Percentiles rank a stretch among this genome's conserved stretches.
These are phyloP conservation scores for Amblyopsis hoosieri DNA, from an alignment of 2,797 vertebrate genomes.

Conservation along the genomic window DNA sequence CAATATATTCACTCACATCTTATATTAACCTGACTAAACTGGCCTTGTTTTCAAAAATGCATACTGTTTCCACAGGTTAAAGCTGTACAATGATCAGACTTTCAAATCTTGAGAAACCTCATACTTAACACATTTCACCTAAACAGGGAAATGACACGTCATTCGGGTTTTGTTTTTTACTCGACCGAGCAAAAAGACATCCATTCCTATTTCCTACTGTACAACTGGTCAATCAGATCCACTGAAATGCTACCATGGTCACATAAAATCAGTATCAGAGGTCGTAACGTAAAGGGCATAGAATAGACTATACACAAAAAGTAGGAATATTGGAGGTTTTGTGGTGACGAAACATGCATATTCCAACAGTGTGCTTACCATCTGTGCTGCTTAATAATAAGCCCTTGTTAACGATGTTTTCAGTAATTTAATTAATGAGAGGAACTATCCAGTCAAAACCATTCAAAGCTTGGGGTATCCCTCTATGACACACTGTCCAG, in stretches of 20 bases:
- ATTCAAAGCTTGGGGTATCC: conserved; percentile 31
- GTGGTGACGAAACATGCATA: conserved; percentile 49
- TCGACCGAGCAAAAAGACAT: conserved; percentile 16
- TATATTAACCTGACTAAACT: conserved; percentile 61
- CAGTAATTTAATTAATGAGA: conserved; percentile 35
- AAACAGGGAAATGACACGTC: conserved; percentile 42
- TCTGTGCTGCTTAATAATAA: conserved; percentile 51
- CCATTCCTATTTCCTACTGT: conserved; percentile 63
- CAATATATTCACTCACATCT: conserved; percentile 60
- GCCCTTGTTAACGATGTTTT: conserved; percentile 63
- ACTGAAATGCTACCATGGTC: conserved; percentile 64
- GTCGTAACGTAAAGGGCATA: conserved; percentile 36
- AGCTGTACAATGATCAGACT: conserved; percentile 62
- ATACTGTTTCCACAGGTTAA: conserved; percentile 66
- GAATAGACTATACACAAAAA: conserved; percentile 51
- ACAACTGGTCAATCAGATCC: conserved; percentile 67
- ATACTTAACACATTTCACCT: conserved; percentile 53
- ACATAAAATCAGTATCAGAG: conserved; percentile 48
- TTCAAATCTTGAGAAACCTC: conserved; percentile 44
- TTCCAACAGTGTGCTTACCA: conserved; percentile 65
- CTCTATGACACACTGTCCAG: conserved; percentile 54
- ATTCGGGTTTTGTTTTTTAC: conserved; percentile 32
- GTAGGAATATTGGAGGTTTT: too few species aligned
- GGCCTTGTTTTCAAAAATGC: conserved; percentile 68
- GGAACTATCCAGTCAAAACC: conserved; percentile 27